Conservation (phyloP, 1,140 invertebrate species). For the Dinothrombium tinctorium region DNA sequence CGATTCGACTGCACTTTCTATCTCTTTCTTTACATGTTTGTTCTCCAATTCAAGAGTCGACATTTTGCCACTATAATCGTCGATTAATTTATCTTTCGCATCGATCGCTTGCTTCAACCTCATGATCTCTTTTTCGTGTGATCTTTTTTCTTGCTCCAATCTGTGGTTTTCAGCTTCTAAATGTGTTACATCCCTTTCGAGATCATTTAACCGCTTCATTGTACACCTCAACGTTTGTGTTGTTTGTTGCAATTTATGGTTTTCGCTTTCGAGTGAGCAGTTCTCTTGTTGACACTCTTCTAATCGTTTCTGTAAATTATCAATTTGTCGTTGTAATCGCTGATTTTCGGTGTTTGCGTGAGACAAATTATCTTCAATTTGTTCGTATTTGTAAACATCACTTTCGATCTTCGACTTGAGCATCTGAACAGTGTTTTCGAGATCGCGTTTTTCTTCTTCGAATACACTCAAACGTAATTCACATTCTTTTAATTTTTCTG, state of each 20-base stretch:
- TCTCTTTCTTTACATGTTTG: slow-evolving; percentile 22
- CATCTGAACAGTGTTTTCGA: slow-evolving; percentile 82
- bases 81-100: slow-evolving; percentile 24
- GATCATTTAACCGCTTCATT: slow-evolving; percentile 23
- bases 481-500: slow-evolving; percentile 57
- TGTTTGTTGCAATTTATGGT: slow-evolving; percentile 23
- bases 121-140: slow-evolving; percentile 30
- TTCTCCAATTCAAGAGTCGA: slow-evolving; percentile 24
- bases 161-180: slow-evolving; percentile 23
- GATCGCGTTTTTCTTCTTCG: slow-evolving; percentile 24
- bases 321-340: slow-evolving; percentile 28
- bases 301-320: slow-evolving; percentile 33
- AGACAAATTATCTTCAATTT: slow-evolving; percentile 24
- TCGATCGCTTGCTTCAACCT: slow-evolving; percentile 44
- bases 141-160: slow-evolving; percentile 24
- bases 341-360: slow-evolving; percentile 25
- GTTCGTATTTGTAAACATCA: slow-evolving; percentile 22
- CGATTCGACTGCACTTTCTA: slow-evolving; percentile 19
- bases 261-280: slow-evolving; percentile 25
- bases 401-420: slow-evolving; percentile 38
- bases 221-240: slow-evolving; percentile 24
- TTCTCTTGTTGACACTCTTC: slow-evolving; percentile 44
- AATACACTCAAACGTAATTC: not conserved
- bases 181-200: slow-evolving; percentile 24
- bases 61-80: slow-evolving; percentile 23